phyloP scores from a whole-genome alignment of 2,113 vertebrate species.

The Scophthalmus maximus region DNA sequence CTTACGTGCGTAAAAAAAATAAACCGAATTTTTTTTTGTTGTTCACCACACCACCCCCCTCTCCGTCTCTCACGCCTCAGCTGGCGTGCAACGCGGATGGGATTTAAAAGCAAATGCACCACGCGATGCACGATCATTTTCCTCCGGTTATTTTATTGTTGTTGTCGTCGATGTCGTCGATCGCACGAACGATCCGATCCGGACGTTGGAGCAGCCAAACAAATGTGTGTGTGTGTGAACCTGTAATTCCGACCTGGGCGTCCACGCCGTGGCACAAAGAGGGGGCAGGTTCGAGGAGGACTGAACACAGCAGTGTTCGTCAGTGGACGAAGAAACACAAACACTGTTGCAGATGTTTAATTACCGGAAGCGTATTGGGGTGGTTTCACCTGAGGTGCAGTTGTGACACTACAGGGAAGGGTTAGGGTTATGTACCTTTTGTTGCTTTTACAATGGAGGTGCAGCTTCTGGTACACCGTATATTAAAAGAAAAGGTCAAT shows the following conservation, averaged over 20 bases:
- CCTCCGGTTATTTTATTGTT: constrained; percentile 7
- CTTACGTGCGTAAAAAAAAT: constrained; percentile 76
- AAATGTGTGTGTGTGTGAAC: constrained; percentile 63
- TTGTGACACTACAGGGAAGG: constrained; percentile 25
- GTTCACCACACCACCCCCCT: constrained; percentile 22
- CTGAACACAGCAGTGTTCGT: too few relatives aligned
- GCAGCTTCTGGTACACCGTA: not conserved
- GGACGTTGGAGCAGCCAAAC: constrained; percentile 50
- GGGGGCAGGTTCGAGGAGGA: constrained; percentile 31
- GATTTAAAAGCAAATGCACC: not conserved
- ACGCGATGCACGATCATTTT: constrained; percentile 10
- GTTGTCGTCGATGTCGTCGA: constrained; percentile 32
- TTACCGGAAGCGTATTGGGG: constrained; percentile 40
- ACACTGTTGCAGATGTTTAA: constrained; percentile 50
- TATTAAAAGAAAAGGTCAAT: not conserved
- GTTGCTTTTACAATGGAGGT: too few relatives aligned
- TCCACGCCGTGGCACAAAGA: constrained; percentile 73
- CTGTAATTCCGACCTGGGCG: constrained; percentile 66
- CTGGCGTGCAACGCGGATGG: not conserved
- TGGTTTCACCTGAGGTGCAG: constrained; percentile 30
- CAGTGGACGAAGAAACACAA: constrained; percentile 38
- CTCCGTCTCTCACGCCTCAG: not conserved
- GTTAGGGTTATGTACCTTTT: constrained; percentile 1
- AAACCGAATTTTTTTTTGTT: too few relatives aligned
- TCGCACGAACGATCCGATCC: constrained; percentile 33